Evolutionary conservation across 2,888 invertebrate species (phyloP).

Genomic region (Megalurothrips usitatus): DNA sequence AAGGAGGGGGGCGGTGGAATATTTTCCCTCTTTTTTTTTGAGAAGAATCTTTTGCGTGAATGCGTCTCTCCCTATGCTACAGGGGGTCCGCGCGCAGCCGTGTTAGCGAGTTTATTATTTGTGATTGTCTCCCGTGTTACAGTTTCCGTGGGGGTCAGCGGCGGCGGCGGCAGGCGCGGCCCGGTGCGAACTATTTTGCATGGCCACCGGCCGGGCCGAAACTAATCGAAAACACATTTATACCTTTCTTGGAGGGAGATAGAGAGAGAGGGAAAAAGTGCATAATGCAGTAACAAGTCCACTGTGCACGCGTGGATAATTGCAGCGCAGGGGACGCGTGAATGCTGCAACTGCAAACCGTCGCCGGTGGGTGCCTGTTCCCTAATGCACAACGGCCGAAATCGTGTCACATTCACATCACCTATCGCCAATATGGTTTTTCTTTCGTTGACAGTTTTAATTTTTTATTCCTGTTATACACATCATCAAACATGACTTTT

Average conservation of each 20-base stretch:
- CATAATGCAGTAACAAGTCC: conserved; percentile 3
- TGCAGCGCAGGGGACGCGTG: neutral
- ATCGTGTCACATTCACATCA: no score
- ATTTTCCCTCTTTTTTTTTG: neutral
- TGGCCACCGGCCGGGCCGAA: conserved; percentile 12
- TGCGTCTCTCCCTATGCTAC: neutral
- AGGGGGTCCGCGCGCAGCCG: neutral
- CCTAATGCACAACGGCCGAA: no score
- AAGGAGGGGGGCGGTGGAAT: neutral
- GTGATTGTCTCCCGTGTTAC: conserved; percentile 15
- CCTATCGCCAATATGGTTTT: no score
- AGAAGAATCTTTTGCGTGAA: neutral
- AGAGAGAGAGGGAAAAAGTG: neutral
- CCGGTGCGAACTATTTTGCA: conserved; percentile 1
- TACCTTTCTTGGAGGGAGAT: neutral
- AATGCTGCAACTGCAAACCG: neutral
- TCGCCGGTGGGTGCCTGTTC: no score
- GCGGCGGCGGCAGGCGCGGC: neutral
- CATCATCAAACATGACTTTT: no score
- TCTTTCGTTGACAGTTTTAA: no score
- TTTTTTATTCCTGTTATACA: no score
- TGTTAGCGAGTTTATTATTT: conserved; percentile 23
- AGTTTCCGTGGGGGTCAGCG: neutral
- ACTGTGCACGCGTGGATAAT: conserved; percentile 2
- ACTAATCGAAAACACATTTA: conserved; percentile 23